phyloP scores from a whole-genome alignment of 2,888 invertebrate species.

The Epinotia nisella region DNA sequence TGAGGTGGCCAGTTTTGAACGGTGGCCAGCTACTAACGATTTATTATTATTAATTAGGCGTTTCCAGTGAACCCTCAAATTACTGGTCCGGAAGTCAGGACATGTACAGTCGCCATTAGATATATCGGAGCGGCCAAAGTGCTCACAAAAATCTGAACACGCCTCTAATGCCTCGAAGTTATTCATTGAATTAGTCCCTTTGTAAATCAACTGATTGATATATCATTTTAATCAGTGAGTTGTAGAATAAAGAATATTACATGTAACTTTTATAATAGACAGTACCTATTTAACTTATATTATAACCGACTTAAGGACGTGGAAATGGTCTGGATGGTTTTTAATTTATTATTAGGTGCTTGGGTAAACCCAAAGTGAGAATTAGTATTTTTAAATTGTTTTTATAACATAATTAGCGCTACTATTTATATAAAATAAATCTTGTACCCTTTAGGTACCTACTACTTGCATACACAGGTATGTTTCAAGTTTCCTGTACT shows the following conservation, averaged over 20 bases:
- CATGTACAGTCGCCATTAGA: no score
- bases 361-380: constrained; percentile 18
- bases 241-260: background rate
- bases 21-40: no score
- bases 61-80: no score
- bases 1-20: no score
- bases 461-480: no score
- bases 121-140: no score
- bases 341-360: constrained; percentile 18
- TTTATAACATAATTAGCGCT: background rate
- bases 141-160: no score
- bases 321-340: background rate
- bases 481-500: no score
- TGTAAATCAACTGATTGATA: background rate
- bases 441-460: no score
- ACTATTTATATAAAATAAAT: background rate
- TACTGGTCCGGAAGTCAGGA: no score
- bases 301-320: background rate
- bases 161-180: no score
- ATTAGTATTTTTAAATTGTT: background rate
- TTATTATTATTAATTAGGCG: no score
- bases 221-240: constrained; percentile 1
- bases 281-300: background rate
- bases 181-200: background rate
- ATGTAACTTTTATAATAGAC: background rate